A percentile compares a stretch with the other conserved stretches of the same genome.
phyloP scores from a whole-genome alignment of 2,113 vertebrate genomes.

The Myrmecophaga tridactyla region DNA sequence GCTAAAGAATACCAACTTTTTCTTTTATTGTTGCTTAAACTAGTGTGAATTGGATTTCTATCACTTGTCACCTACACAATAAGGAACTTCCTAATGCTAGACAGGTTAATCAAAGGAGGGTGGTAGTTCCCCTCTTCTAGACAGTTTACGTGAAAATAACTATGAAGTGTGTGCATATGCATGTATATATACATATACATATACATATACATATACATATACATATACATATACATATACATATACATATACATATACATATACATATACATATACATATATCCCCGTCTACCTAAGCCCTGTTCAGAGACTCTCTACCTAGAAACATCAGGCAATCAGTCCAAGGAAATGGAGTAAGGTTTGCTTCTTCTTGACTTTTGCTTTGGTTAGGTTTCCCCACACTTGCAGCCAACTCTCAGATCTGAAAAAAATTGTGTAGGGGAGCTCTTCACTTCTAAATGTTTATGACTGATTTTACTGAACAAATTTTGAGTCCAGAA shows the following conservation, averaged over 20 bases:
- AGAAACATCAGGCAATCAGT: background rate
- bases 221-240: background rate
- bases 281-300: background rate
- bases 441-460: constrained; percentile 57
- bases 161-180: background rate
- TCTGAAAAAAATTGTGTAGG: constrained; percentile 59
- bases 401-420: constrained; percentile 3
- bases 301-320: constrained; percentile 1
- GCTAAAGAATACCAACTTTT: background rate
- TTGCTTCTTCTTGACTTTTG: background rate
- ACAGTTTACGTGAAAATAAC: background rate
- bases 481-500: constrained; percentile 40
- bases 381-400: background rate
- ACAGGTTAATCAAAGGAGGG: background rate
- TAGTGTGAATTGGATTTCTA: background rate
- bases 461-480: constrained; percentile 68
- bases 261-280: background rate
- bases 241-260: background rate
- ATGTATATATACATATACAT: rapidly evolving
- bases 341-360: background rate
- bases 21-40: background rate
- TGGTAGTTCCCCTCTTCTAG: background rate
- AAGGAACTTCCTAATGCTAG: background rate
- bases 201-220: background rate
- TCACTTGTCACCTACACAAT: background rate